These are phyloP conservation scores for Nerophis ophidion DNA, from an alignment of 2,113 vertebrate genomes.

Conservation along the genomic window DNA sequence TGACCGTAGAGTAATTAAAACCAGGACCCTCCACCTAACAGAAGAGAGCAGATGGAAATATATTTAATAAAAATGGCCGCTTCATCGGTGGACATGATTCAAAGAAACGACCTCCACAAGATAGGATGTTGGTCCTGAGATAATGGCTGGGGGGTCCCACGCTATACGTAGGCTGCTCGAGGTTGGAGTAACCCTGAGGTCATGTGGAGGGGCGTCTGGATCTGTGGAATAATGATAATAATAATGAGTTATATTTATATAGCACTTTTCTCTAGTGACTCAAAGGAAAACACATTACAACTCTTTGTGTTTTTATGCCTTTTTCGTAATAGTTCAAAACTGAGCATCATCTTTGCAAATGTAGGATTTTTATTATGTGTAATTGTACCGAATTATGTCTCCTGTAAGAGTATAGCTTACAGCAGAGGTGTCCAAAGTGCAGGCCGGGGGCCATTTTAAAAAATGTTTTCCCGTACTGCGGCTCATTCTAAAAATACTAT, in stretches of 20 bases:
- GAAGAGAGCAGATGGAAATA: conserved; percentile 5
- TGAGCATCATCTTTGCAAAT: no score
- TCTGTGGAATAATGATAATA: conserved; percentile 59
- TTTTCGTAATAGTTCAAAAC: no score
- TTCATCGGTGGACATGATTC: not conserved
- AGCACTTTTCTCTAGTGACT: no score
- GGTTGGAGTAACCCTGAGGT: conserved; percentile 74
- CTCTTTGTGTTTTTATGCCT: no score
- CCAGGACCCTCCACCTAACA: conserved; percentile 76
- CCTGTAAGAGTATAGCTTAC: not conserved
- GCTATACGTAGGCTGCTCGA: conserved; percentile 77
- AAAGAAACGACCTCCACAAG: conserved; percentile 80
- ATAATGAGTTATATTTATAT: no score
- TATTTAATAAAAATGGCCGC: not conserved
- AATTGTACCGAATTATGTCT: not conserved
- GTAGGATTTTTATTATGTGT: no score
- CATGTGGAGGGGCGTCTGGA: conserved; percentile 83
- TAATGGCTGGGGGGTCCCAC: conserved; percentile 80
- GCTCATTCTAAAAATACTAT: no score
- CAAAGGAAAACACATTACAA: conserved; percentile 1
- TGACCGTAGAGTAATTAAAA: conserved; percentile 75
- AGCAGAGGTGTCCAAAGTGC: no score
- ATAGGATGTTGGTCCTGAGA: conserved; percentile 89
- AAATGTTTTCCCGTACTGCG: no score
- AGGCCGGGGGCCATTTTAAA: no score